Percentiles rank a stretch among this genome's conserved stretches.
phyloP scores from a whole-genome alignment of 2,113 vertebrate genomes.

The Baryphthengus martii region DNA sequence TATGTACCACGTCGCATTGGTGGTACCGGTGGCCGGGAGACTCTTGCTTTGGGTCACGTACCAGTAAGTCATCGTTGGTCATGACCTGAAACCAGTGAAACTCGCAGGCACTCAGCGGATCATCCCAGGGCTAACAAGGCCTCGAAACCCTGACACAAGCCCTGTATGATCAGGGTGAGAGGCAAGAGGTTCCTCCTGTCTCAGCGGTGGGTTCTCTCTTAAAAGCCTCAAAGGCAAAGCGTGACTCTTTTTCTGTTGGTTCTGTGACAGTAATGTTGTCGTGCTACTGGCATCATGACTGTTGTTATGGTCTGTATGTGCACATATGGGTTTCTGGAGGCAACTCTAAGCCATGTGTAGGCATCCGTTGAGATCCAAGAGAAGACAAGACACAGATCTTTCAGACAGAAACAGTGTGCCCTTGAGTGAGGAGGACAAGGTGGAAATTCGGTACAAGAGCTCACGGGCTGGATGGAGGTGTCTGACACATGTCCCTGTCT shows the following conservation, averaged over 20 bases:
- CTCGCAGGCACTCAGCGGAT: rapidly evolving
- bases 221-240: not conserved
- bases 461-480: not conserved
- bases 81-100: rapidly evolving
- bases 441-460: not conserved
- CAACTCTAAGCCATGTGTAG: conserved; percentile 8
- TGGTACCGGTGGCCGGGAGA: not conserved
- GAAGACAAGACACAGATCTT: not conserved
- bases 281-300: not conserved
- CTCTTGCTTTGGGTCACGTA: rapidly evolving
- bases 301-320: not conserved
- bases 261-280: not conserved
- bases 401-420: not conserved
- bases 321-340: conserved; percentile 33
- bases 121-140: rapidly evolving
- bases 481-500: rapidly evolving
- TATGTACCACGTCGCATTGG: rapidly evolving
- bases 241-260: not conserved
- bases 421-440: not conserved
- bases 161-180: rapidly evolving
- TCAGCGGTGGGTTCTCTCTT: not conserved
- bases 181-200: not conserved
- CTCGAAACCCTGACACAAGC: rapidly evolving
- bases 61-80: rapidly evolving
- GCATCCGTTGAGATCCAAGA: not conserved